phyloP scores from a whole-genome alignment of 1,140 invertebrate genomes.

The Pseudomyrmex gracilis region DNA sequence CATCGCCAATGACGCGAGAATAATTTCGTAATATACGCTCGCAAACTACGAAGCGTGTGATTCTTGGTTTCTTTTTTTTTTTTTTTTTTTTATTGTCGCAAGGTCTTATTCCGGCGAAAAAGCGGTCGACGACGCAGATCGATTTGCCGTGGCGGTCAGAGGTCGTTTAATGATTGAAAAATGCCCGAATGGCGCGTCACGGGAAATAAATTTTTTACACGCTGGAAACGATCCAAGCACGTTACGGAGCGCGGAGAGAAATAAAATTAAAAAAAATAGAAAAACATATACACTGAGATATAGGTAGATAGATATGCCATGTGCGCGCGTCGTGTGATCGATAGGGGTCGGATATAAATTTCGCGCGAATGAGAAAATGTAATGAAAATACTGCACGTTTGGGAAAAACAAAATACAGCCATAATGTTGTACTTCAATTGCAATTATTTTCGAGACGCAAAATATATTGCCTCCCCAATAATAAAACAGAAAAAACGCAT shows the following conservation, averaged over 20 bases:
- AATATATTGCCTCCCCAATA: not conserved
- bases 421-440: not conserved
- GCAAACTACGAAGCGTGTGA: slow-evolving; percentile 36
- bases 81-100: slow-evolving; percentile 18
- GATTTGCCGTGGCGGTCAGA: not conserved
- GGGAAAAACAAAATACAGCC: not conserved
- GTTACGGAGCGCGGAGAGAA: not conserved
- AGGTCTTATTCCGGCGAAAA: not conserved
- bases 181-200: not conserved
- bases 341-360: not conserved
- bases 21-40: slow-evolving; percentile 65
- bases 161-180: slow-evolving; percentile 30
- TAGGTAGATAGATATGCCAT: not conserved
- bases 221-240: slow-evolving; percentile 1
- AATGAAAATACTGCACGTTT: not conserved
- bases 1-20: slow-evolving; percentile 61
- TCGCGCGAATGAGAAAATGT: not conserved
- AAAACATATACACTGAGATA: not conserved
- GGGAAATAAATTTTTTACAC: slow-evolving; percentile 35
- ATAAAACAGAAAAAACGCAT: not conserved
- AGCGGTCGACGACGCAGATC: slow-evolving; percentile 10
- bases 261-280: slow-evolving; percentile 36
- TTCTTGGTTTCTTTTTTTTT: too few species aligned
- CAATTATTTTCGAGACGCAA: not conserved
- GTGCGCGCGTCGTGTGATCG: not conserved